Percentiles rank a stretch among this genome's conserved stretches.
These are phyloP conservation scores for Nasonia giraulti DNA, from an alignment of 1,140 invertebrate genomes.

Conservation along the genomic window DNA sequence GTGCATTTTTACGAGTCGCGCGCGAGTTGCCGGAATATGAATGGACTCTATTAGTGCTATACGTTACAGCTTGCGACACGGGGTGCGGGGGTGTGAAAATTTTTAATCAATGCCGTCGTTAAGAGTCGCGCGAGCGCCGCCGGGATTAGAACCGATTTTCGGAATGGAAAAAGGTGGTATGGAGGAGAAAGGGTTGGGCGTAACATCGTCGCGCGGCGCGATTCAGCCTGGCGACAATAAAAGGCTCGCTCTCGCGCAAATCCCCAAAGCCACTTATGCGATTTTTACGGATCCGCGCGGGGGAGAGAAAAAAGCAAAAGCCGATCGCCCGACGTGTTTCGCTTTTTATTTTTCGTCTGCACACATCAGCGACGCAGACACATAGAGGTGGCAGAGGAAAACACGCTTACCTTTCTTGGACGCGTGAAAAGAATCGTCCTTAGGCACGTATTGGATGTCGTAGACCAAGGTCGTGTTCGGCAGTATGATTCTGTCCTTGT, in stretches of 20 bases:
- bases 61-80: too few species aligned
- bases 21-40: too few species aligned
- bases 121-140: too few species aligned
- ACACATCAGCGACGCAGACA: too few species aligned
- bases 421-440: constrained; percentile 81
- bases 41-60: too few species aligned
- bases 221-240: neutral
- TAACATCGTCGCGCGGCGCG: neutral
- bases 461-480: constrained; percentile 80
- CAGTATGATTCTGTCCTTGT: constrained; percentile 78
- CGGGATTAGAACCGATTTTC: neutral
- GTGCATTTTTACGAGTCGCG: too few species aligned
- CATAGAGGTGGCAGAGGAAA: neutral
- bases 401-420: constrained; percentile 78
- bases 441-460: constrained; percentile 80
- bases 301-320: neutral
- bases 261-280: constrained; percentile 41
- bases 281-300: constrained; percentile 31
- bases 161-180: neutral
- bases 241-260: constrained; percentile 8
- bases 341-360: neutral
- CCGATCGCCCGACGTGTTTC: neutral
- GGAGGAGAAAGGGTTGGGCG: neutral
- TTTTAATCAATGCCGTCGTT: too few species aligned
- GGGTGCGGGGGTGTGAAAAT: too few species aligned